phyloP scores from a whole-genome alignment of 2,797 vertebrate species.

The Crypturellus tataupa region DNA sequence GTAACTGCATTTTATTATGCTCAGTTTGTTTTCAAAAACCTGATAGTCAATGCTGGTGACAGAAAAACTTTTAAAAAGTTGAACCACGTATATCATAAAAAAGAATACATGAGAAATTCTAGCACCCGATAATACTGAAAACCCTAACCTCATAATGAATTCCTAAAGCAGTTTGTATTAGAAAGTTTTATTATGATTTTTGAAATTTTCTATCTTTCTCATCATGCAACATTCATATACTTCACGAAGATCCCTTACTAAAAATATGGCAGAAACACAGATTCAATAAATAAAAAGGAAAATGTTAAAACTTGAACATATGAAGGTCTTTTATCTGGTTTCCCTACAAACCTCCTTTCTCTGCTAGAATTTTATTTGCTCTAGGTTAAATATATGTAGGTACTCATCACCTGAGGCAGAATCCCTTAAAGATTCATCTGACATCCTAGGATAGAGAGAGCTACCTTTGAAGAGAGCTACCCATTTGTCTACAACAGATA shows the following conservation, averaged over 20 bases:
- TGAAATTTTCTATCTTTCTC: slow-evolving; percentile 13
- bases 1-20: slow-evolving; percentile 38
- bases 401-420: neutral
- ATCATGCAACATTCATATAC: neutral
- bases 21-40: slow-evolving; percentile 42
- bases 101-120: neutral
- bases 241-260: neutral
- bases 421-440: neutral
- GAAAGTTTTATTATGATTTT: neutral
- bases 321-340: neutral
- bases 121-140: neutral
- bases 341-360: neutral
- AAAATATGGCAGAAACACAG: neutral
- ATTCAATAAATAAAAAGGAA: neutral
- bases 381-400: neutral
- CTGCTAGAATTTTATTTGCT: neutral
- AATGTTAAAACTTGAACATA: slow-evolving; percentile 3
- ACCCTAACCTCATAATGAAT: neutral
- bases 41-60: neutral
- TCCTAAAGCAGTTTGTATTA: neutral
- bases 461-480: neutral
- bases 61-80: slow-evolving; percentile 29
- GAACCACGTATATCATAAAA: neutral
- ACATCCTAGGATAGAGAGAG: neutral
- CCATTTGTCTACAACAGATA: neutral